Conservation (phyloP, 2,888 invertebrate genomes). For the Herminia tarsipennalis region DNA sequence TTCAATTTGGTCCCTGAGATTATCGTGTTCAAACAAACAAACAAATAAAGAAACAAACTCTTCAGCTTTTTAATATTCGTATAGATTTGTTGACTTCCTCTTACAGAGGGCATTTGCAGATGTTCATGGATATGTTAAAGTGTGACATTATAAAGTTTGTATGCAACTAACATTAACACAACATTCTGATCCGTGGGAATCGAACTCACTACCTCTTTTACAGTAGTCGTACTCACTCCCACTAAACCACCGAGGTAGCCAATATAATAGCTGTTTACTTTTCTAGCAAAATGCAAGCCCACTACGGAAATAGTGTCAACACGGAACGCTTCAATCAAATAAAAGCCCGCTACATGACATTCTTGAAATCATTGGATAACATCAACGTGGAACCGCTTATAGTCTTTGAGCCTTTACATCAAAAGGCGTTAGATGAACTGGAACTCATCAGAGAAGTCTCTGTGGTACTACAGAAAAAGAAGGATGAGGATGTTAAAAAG, state of each 20-base stretch:
- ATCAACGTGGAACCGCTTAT: conserved; percentile 32
- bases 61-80: too few relatives aligned
- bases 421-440: conserved; percentile 51
- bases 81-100: too few relatives aligned
- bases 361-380: conserved; percentile 35
- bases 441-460: conserved; percentile 65
- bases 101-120: too few relatives aligned
- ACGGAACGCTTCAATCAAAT: conserved; percentile 42
- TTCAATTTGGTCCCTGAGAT: too few relatives aligned
- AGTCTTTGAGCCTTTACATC: conserved; percentile 54
- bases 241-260: background rate
- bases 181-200: too few relatives aligned
- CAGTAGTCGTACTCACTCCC: too few relatives aligned
- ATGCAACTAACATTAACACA: too few relatives aligned
- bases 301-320: conserved; percentile 30
- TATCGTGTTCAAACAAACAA: too few relatives aligned
- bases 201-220: too few relatives aligned
- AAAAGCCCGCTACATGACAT: conserved; percentile 37
- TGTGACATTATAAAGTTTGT: too few relatives aligned
- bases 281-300: background rate
- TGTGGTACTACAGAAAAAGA: conserved; percentile 60
- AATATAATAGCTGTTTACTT: background rate
- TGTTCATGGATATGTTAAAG: too few relatives aligned
- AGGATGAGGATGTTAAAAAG: conserved; percentile 63
- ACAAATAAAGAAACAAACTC: too few relatives aligned